Evolutionary conservation across 2,888 invertebrate species (phyloP).

Genomic region (Agriopis leucophaearia): DNA sequence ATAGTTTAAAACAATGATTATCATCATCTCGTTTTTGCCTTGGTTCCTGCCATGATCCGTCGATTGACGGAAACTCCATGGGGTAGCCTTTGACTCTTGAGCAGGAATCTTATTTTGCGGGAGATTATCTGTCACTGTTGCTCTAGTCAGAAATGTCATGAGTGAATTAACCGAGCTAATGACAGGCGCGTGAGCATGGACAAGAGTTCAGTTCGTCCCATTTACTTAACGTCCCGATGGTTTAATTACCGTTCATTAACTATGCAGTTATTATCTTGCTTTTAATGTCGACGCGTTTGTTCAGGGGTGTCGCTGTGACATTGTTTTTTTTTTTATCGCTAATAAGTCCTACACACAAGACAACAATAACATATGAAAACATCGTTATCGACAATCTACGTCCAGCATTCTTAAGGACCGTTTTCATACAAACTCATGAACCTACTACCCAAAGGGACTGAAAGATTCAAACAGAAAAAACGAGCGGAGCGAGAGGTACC

Average conservation of each 20-base stretch:
- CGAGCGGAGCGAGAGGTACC: too few relatives aligned
- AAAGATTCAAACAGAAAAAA: too few relatives aligned
- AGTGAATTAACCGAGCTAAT: not conserved
- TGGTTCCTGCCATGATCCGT: not conserved
- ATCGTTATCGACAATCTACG: too few relatives aligned
- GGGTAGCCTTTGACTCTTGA: not conserved
- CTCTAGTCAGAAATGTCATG: not conserved
- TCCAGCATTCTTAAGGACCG: too few relatives aligned
- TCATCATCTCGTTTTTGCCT: not conserved
- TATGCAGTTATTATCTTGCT: too few relatives aligned
- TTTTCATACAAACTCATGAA: too few relatives aligned
- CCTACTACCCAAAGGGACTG: too few relatives aligned
- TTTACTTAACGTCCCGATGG: too few relatives aligned
- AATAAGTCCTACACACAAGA: too few relatives aligned
- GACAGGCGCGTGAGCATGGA: too few relatives aligned
- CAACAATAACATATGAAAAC: too few relatives aligned
- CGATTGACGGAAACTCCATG: slow-evolving; percentile 12
- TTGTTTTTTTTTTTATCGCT: too few relatives aligned
- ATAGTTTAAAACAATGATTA: not conserved
- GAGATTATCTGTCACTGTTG: not conserved
- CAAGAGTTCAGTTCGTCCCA: slow-evolving; percentile 15
- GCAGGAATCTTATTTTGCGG: not conserved
- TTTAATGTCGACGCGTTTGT: slow-evolving; percentile 23
- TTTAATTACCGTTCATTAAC: slow-evolving; percentile 42
- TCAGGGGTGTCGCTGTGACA: not conserved